A percentile compares a stretch with the other conserved stretches of the same genome.
Evolutionary conservation across 2,888 invertebrate genomes (phyloP).

Genomic region (Peribatodes rhomboidaria): DNA sequence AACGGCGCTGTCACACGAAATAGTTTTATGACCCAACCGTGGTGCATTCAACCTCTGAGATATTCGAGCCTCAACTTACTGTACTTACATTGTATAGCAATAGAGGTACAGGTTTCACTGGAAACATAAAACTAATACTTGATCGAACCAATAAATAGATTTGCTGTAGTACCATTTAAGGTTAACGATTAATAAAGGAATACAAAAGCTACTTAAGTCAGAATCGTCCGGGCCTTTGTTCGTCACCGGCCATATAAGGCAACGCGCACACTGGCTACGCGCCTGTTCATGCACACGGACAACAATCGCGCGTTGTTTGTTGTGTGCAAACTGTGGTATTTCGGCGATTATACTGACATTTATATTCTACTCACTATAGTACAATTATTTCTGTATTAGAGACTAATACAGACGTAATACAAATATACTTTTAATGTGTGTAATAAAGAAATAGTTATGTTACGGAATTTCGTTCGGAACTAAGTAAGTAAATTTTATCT

Average conservation of each 20-base stretch:
- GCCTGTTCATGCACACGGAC: neutral
- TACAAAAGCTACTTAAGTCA: constrained; percentile 30
- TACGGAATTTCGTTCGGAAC: neutral
- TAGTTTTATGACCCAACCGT: constrained; percentile 3
- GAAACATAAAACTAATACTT: neutral
- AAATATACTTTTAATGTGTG: too few relatives aligned
- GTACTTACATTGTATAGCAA: neutral
- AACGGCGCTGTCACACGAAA: constrained; percentile 16
- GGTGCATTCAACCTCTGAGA: constrained; percentile 18
- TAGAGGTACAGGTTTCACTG: too few relatives aligned
- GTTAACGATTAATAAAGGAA: constrained; percentile 20
- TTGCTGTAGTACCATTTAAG: constrained; percentile 3
- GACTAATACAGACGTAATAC: too few relatives aligned
- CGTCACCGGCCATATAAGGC: constrained; percentile 23
- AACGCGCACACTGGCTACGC: constrained; percentile 2
- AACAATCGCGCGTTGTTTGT: neutral
- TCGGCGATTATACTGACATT: neutral
- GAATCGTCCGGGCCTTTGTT: constrained; percentile 22
- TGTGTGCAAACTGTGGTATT: neutral
- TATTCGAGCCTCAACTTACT: neutral
- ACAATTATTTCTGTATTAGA: too few relatives aligned
- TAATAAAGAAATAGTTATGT: neutral
- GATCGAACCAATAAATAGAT: neutral
- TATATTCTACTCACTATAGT: too few relatives aligned
- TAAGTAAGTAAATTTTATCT: neutral